Evolutionary conservation across 37 sponge, comb jelly and placozoan species (phyloP).

Genomic region (Halisarca cf. caerulea): DNA sequence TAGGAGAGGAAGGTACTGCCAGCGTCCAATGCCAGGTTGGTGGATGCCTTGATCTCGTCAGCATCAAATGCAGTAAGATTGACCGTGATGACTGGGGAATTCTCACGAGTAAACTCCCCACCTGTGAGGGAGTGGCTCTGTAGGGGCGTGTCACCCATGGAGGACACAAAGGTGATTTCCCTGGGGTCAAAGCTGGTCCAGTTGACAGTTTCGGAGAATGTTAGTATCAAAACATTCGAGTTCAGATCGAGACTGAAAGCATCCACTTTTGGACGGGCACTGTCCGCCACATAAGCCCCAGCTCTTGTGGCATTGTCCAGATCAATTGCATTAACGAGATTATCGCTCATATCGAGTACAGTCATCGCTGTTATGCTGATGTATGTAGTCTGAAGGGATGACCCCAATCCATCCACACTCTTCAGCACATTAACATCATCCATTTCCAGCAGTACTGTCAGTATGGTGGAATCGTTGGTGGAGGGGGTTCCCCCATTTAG

Average conservation of each 20-base stretch:
- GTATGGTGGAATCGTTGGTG: conserved; percentile 49
- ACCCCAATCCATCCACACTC: conserved; percentile 47
- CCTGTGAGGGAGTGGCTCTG: conserved; percentile 55
- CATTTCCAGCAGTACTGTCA: conserved; percentile 32
- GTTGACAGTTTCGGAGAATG: conserved; percentile 87
- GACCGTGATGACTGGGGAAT: conserved; percentile 54
- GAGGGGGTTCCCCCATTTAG: conserved; percentile 48
- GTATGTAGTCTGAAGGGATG: conserved; percentile 65
- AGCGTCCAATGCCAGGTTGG: conserved; percentile 41
- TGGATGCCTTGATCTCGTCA: conserved; percentile 70
- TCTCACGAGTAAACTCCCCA: conserved; percentile 28
- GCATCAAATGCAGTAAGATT: conserved; percentile 60
- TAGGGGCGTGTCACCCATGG: neutral
- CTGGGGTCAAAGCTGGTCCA: conserved; percentile 50
- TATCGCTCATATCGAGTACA: conserved; percentile 69
- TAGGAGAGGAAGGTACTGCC: conserved; percentile 65
- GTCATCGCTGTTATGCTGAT: conserved; percentile 57
- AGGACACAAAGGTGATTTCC: conserved; percentile 36
- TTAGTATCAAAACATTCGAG: conserved; percentile 56
- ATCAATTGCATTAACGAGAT: conserved; percentile 42
- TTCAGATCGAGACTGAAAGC: conserved; percentile 71
- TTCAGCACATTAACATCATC: conserved; percentile 72
- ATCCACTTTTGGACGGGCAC: conserved; percentile 49
- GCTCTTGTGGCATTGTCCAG: conserved; percentile 35
- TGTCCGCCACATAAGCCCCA: conserved; percentile 51